Percentiles rank a stretch among this genome's conserved stretches.
phyloP scores from a whole-genome alignment of 2,113 vertebrate species.

The Rhea americana region DNA sequence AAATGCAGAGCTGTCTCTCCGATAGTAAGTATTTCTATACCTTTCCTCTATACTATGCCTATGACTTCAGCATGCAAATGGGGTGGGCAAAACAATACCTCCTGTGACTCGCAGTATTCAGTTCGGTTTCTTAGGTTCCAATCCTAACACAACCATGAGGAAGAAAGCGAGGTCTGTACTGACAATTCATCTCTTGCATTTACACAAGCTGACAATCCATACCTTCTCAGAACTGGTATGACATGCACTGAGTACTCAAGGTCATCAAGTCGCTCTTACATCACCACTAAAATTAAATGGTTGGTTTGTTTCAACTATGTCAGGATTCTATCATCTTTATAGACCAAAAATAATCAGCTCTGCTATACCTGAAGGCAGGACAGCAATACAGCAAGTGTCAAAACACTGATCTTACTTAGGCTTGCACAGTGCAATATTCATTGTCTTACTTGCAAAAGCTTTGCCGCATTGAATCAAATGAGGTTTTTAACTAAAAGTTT shows the following conservation, averaged over 20 bases:
- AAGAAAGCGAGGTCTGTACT: not conserved
- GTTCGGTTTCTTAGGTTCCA: not conserved
- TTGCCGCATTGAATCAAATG: not conserved
- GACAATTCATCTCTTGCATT: not conserved
- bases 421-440: accelerated
- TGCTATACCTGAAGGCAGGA: not conserved
- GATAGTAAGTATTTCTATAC: not conserved
- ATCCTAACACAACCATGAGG: not conserved
- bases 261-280: not conserved
- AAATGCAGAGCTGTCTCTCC: not conserved
- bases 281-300: not conserved
- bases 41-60: accelerated
- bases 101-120: not conserved
- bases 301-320: not conserved
- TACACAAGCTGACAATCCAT: not conserved
- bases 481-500: not conserved
- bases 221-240: not conserved
- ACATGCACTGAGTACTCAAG: not conserved
- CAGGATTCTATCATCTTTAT: not conserved
- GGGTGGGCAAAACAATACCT: not conserved
- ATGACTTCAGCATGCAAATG: not conserved
- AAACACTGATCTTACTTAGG: not conserved
- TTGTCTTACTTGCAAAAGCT: not conserved
- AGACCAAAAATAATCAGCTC: not conserved
- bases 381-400: not conserved